These are phyloP conservation scores for Meriones psammophilus DNA, from an alignment of 2,797 vertebrate genomes.

Conservation along the genomic window DNA sequence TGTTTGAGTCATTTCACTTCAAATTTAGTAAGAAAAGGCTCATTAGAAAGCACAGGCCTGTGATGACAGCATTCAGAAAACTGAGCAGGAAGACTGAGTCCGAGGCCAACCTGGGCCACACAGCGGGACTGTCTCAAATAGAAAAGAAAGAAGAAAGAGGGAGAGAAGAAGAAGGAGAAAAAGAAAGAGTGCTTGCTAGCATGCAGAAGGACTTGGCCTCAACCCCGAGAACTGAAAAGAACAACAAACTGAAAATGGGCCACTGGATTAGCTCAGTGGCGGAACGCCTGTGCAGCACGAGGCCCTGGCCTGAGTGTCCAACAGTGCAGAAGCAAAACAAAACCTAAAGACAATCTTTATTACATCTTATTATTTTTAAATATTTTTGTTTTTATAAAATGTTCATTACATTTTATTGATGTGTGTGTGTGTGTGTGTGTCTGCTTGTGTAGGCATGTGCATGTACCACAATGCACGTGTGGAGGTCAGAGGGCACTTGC, in stretches of 20 bases:
- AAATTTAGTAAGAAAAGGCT: not conserved
- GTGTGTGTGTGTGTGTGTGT: not conserved
- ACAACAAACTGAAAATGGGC: not conserved
- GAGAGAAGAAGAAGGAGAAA: not conserved
- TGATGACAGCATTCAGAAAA: not conserved
- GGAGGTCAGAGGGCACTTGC: slow-evolving; percentile 28
- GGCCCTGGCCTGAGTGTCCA: not conserved
- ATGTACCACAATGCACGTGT: slow-evolving; percentile 12
- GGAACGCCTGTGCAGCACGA: not conserved
- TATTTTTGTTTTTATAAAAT: slow-evolving; percentile 31
- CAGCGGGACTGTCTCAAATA: not conserved
- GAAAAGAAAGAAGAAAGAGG: not conserved
- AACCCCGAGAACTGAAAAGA: not conserved
- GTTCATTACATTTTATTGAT: not conserved
- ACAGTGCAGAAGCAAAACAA: not conserved
- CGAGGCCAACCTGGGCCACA: not conserved
- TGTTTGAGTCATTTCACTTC: not conserved
- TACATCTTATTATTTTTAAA: slow-evolving; percentile 44
- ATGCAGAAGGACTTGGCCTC: not conserved
- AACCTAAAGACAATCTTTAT: slow-evolving; percentile 13
- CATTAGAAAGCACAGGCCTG: not conserved
- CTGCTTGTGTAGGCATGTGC: not conserved
- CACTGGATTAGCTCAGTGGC: not conserved
- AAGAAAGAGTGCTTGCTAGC: not conserved
- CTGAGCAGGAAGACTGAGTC: too few relatives aligned